Evolutionary conservation across 2,888 invertebrate genomes (phyloP).

Genomic region (Cinara cedri): DNA sequence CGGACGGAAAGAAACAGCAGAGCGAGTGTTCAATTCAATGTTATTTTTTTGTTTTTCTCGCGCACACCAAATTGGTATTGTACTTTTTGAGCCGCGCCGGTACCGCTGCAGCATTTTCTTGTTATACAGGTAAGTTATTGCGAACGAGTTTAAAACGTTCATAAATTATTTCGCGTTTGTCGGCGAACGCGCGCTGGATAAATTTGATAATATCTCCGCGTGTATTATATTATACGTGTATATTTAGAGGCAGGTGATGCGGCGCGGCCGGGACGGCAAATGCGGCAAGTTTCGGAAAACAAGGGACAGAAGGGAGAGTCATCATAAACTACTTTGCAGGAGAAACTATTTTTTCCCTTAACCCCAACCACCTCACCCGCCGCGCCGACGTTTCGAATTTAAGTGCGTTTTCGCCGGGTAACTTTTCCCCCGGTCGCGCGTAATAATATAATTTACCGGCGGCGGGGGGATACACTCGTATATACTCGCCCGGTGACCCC

Average conservation of each 20-base stretch:
- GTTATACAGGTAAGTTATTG: neutral
- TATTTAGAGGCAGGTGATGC: too few relatives aligned
- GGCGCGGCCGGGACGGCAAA: neutral
- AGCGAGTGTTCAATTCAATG: too few relatives aligned
- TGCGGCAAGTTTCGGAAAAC: conserved; percentile 25
- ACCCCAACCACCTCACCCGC: neutral
- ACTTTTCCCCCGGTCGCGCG: conserved; percentile 36
- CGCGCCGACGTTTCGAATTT: conserved; percentile 18
- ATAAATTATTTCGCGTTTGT: conserved; percentile 24
- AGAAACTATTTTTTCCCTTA: conserved; percentile 28
- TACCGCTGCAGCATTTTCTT: neutral
- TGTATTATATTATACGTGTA: too few relatives aligned
- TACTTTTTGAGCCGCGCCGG: neutral
- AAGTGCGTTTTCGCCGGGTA: conserved; percentile 20
- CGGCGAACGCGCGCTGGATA: neutral
- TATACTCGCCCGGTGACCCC: too few relatives aligned
- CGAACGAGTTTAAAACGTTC: conserved; percentile 1
- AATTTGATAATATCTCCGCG: conserved; percentile 38
- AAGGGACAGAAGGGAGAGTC: conserved; percentile 4
- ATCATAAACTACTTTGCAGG: conserved; percentile 41
- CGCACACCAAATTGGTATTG: neutral
- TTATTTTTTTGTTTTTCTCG: neutral
- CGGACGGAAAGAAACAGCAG: too few relatives aligned
- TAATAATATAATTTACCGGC: conserved; percentile 40
- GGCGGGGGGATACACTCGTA: neutral